phyloP scores from a whole-genome alignment of 2,113 vertebrate species.

The Naja naja region DNA sequence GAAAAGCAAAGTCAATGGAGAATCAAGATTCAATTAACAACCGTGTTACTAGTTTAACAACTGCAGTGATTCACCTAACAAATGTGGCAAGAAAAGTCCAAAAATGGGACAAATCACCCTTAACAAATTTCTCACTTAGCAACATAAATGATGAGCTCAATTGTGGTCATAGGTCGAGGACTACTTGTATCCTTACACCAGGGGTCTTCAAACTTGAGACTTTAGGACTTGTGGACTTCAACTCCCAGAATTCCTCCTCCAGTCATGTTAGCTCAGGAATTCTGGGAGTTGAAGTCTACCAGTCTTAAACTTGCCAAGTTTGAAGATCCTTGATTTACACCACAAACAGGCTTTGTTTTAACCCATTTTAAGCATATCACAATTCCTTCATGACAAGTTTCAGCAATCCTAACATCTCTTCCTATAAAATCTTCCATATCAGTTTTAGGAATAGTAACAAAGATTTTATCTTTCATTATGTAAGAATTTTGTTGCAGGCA shows the following conservation, averaged over 20 bases:
- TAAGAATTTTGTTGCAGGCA: background rate
- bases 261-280: too few species aligned
- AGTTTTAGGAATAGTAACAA: constrained; percentile 16
- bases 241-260: too few species aligned
- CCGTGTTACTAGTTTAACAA: background rate
- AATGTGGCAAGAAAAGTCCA: background rate
- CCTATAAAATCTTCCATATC: constrained; percentile 15
- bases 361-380: constrained; percentile 42
- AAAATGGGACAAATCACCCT: background rate
- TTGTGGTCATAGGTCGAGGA: background rate
- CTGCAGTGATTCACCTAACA: background rate
- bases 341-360: background rate
- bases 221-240: too few species aligned
- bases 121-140: background rate
- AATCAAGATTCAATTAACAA: background rate
- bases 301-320: too few species aligned
- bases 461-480: constrained; percentile 21
- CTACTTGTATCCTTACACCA: background rate
- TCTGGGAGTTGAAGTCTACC: too few species aligned
- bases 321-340: background rate
- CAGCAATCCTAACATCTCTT: constrained; percentile 10
- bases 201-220: too few species aligned
- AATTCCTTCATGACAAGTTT: constrained; percentile 15
- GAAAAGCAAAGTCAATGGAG: background rate
- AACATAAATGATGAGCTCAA: background rate